Evolutionary conservation across 2,113 vertebrate genomes (phyloP), one percentile per base, ranked within the genome.

Genomic region (Ginglymostoma cirratum): DNA sequence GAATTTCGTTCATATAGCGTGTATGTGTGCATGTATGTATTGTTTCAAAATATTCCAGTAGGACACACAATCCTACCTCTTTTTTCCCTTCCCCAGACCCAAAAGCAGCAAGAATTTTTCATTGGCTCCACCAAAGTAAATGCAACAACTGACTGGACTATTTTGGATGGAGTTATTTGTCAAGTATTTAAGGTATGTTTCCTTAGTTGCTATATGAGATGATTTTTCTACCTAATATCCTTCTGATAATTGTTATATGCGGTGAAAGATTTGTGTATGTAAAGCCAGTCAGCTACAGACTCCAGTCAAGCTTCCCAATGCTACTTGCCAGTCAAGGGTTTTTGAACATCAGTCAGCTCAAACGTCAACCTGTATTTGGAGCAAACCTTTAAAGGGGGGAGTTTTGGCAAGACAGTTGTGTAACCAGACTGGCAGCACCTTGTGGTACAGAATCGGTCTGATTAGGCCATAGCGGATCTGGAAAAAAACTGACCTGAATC

Each of bases 31-130:
- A 2, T 61, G 55, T 10, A 6, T 61, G 55, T 61, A 12, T 61
- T 66, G 65, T 93, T 65, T 92, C 55, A 65, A 92, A 92, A 65
- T 86, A 65, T 66, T 15, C 15, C 30, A n/a, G 12, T 21, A 17
- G 17, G 24, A 19, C 0, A 34, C 89, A 92, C 30, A n/a, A 67
- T 93, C 24, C 21, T 67, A 42, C 90, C 12, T 6, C 70, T 45
- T 72, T n/a, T 95, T 30, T 94, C 15, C 52, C 87, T 95, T 27
- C 52, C 94, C 66, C 42, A 95, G 94, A 95, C 42, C 24, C 72
- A 69, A 95, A 99, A 99, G 96, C 98, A 98, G 97, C 98, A 99
- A 96, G 98, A 99, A 30, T 99, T 98, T 97, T 99, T 98, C 97
- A 97, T 99, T 96, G 99, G 99, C 8, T 98, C 98, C 85, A 98